phyloP scores from a whole-genome alignment of 2,797 vertebrate species.

The Acropternis orthonyx region DNA sequence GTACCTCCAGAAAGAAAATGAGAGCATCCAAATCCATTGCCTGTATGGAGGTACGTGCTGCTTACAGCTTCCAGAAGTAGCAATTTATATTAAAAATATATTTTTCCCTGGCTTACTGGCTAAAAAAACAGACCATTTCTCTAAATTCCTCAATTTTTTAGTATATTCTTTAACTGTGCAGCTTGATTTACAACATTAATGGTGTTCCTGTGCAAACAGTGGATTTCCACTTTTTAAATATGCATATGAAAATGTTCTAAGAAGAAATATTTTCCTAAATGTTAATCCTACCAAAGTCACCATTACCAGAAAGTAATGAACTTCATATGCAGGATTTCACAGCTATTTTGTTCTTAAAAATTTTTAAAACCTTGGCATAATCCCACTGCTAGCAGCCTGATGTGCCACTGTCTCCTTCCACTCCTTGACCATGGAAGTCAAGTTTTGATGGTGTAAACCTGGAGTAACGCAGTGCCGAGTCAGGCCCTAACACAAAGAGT shows the following conservation, averaged over 20 bases:
- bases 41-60: conserved; percentile 44
- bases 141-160: conserved; percentile 14
- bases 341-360: conserved; percentile 13
- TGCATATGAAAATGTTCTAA: conserved; percentile 13
- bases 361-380: conserved; percentile 29
- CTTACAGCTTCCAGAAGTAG: conserved; percentile 40
- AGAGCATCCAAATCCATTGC: neutral
- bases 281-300: conserved; percentile 13
- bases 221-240: conserved; percentile 38
- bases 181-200: conserved; percentile 44
- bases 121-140: conserved; percentile 34
- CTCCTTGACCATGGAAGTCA: neutral
- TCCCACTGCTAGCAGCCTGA: neutral
- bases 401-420: neutral
- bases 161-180: neutral
- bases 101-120: conserved; percentile 34
- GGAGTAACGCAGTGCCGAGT: neutral
- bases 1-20: neutral
- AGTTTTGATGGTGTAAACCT: neutral
- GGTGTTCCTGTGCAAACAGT: conserved; percentile 25
- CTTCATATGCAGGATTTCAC: conserved; percentile 20
- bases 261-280: conserved; percentile 39
- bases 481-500: conserved; percentile 15
- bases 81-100: conserved; percentile 31
- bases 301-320: conserved; percentile 40